Conservation (phyloP, 1,140 invertebrate species). For the Drosophila orena region DNA sequence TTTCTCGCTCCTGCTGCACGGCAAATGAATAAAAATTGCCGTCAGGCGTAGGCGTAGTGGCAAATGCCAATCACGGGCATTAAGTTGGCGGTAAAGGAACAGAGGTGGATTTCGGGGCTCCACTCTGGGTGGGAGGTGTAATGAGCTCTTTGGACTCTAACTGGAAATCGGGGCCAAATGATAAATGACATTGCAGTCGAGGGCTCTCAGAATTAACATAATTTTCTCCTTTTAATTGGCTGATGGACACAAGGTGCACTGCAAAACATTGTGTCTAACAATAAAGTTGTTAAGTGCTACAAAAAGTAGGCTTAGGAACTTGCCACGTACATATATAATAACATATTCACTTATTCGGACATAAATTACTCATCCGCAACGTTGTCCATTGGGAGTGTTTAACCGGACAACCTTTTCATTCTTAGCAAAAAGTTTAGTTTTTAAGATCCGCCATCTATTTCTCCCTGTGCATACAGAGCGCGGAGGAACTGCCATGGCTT, state of each 20-base stretch:
- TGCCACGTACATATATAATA: no score
- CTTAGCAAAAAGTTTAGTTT: no score
- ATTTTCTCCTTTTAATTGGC: conserved; percentile 57
- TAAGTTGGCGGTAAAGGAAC: conserved; percentile 18
- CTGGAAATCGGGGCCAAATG: conserved; percentile 59
- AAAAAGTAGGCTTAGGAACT: no score
- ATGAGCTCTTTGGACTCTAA: conserved; percentile 1
- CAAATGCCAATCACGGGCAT: conserved; percentile 51
- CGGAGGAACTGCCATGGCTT: conserved; percentile 1
- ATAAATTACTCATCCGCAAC: conserved; percentile 3
- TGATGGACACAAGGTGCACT: conserved; percentile 10
- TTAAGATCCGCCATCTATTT: not conserved
- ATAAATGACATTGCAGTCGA: conserved; percentile 64
- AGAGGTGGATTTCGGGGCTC: conserved; percentile 11
- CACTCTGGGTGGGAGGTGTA: conserved; percentile 3
- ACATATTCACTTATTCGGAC: no score
- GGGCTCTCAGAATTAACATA: conserved; percentile 65
- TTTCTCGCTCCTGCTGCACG: conserved; percentile 13
- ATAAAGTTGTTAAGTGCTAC: no score
- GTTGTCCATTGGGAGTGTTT: not conserved
- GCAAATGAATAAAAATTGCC: conserved; percentile 32
- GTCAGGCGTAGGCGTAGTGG: conserved; percentile 43
- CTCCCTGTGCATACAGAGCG: conserved; percentile 2
- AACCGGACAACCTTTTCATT: no score
- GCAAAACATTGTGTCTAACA: not conserved